Evolutionary conservation across 2,113 vertebrate genomes (phyloP).

Genomic region (Struthidea cinerea): DNA sequence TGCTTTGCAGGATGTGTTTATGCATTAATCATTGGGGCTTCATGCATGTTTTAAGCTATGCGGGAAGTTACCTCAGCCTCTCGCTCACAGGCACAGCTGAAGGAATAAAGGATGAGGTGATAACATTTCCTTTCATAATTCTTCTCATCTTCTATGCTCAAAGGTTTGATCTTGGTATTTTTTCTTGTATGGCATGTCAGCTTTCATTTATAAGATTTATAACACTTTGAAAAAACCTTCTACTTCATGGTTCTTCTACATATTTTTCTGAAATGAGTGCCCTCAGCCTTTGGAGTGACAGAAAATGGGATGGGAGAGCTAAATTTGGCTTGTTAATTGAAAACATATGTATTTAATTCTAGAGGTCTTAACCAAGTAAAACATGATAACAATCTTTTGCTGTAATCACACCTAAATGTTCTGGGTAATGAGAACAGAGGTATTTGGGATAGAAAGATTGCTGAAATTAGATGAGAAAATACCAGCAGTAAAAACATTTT

Average conservation of each 20-base stretch:
- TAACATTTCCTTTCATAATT: neutral
- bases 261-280: neutral
- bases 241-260: neutral
- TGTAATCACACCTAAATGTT: neutral
- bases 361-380: neutral
- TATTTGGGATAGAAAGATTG: neutral
- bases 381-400: neutral
- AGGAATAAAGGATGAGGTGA: neutral
- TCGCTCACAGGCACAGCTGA: neutral
- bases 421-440: neutral
- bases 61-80: neutral
- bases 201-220: constrained; percentile 3
- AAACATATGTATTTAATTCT: neutral
- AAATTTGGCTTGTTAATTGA: neutral
- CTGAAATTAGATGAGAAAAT: neutral
- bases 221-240: neutral
- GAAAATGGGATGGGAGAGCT: neutral
- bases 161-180: neutral
- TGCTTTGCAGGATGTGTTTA: neutral
- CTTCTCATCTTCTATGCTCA: neutral
- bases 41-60: neutral
- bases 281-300: neutral
- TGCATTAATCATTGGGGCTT: neutral
- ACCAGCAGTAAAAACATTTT: neutral
- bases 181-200: neutral